Conservation (phyloP, 2,888 invertebrate genomes). For the Nebria salina region DNA sequence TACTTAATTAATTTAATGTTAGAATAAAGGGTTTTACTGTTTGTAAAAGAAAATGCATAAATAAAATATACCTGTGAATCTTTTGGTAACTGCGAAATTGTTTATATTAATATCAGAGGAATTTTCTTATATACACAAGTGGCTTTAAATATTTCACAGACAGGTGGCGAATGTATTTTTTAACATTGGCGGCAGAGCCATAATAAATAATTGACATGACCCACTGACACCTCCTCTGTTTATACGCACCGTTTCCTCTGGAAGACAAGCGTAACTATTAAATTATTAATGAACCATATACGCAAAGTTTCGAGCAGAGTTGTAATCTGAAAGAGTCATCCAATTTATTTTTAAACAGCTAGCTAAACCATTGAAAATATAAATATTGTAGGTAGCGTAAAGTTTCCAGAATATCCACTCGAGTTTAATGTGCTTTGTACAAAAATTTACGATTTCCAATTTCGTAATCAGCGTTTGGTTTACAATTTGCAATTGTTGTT, state of each 20-base stretch:
- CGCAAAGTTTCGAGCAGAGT: neutral
- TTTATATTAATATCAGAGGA: no score
- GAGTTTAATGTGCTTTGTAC: neutral
- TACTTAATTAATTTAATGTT: no score
- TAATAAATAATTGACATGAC: neutral
- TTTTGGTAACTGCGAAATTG: no score
- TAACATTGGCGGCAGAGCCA: neutral
- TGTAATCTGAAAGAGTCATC: neutral
- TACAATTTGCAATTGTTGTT: slow-evolving; percentile 1
- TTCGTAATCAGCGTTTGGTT: neutral
- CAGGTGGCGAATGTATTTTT: neutral
- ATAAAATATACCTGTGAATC: no score
- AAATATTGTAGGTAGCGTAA: neutral
- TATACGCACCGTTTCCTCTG: neutral
- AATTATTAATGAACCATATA: neutral
- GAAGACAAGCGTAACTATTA: neutral
- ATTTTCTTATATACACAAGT: neutral
- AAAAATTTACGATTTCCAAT: neutral
- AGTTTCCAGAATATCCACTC: neutral
- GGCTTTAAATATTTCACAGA: neutral
- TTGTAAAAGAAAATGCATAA: no score
- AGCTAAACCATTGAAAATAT: neutral
- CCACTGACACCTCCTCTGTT: neutral
- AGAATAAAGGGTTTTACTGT: no score
- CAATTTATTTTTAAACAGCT: neutral